Conservation (phyloP, 1,140 invertebrate species). For the Adoxophyes honmai region DNA sequence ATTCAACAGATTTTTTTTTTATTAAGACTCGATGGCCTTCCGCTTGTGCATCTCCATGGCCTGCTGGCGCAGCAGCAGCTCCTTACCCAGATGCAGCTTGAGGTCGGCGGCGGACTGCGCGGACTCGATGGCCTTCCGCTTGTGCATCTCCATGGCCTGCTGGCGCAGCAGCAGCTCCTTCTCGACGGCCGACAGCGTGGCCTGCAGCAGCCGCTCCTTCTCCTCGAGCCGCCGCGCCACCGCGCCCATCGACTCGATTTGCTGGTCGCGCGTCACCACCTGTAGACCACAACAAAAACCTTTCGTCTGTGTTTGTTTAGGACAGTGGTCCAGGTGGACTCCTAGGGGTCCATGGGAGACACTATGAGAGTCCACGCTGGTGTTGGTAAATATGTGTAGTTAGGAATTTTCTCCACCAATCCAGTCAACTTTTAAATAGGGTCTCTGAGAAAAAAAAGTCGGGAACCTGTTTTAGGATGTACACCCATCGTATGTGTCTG, state of each 20-base stretch:
- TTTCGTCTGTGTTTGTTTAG: no score
- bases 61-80: slow-evolving; percentile 92
- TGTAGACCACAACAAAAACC: slow-evolving; percentile 35
- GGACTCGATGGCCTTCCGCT: slow-evolving; percentile 96
- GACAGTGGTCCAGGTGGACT: no score
- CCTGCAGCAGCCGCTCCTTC: slow-evolving; percentile 96
- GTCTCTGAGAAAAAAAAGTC: no score
- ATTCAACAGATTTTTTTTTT: no score
- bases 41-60: slow-evolving; percentile 98
- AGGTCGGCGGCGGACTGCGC: slow-evolving; percentile 98
- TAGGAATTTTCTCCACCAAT: no score
- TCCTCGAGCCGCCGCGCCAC: slow-evolving; percentile 97
- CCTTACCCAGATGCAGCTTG: slow-evolving; percentile 96
- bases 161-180: slow-evolving; percentile 94
- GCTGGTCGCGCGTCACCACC: slow-evolving; percentile 89
- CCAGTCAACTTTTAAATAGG: no score
- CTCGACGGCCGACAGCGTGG: slow-evolving; percentile 94
- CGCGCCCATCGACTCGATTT: slow-evolving; percentile 96
- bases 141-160: slow-evolving; percentile 98
- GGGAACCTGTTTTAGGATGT: no score
- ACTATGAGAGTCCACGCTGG: no score
- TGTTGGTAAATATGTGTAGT: no score
- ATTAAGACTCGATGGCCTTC: slow-evolving; percentile 97
- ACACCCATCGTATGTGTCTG: no score
- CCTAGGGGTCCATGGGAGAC: no score